Conservation (phyloP, 2,113 vertebrate species). For the Poeciliopsis turrubarensis region DNA sequence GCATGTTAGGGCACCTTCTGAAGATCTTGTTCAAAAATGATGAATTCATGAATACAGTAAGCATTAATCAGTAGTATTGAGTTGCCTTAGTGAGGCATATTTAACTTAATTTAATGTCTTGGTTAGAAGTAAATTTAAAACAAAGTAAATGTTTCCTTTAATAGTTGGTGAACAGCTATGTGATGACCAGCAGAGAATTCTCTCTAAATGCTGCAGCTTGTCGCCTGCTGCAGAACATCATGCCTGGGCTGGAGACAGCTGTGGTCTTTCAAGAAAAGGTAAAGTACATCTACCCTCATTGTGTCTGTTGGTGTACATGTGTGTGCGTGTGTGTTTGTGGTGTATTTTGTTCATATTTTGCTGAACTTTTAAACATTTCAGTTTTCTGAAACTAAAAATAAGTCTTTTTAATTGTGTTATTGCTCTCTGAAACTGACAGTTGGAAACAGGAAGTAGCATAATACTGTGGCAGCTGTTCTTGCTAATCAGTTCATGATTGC, state of each 20-base stretch:
- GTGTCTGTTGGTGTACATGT: neutral
- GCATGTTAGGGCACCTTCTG: slow-evolving; percentile 94
- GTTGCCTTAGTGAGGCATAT: neutral
- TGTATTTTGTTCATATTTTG: neutral
- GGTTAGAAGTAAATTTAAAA: neutral
- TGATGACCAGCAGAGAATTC: slow-evolving; percentile 97
- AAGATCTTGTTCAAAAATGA: slow-evolving; percentile 99
- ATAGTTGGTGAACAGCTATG: slow-evolving; percentile 96
- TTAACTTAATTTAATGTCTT: neutral
- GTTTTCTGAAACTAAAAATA: neutral
- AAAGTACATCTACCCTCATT: neutral
- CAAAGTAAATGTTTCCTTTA: neutral
- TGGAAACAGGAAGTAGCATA: no score
- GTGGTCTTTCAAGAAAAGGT: slow-evolving; percentile 79
- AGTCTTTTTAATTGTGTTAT: no score
- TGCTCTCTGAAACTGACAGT: no score
- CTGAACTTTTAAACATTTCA: neutral
- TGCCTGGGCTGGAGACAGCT: slow-evolving; percentile 97
- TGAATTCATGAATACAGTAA: slow-evolving; percentile 98
- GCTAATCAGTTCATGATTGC: no score
- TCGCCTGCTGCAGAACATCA: slow-evolving; percentile 95
- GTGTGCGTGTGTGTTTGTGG: neutral
- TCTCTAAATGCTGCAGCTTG: slow-evolving; percentile 93
- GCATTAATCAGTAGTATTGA: slow-evolving; percentile 19
- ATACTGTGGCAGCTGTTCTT: no score